A percentile compares a stretch with the other conserved stretches of the same genome.
Evolutionary conservation across 1,140 invertebrate genomes (phyloP).

Genomic region (Zaprionus ornatus): DNA sequence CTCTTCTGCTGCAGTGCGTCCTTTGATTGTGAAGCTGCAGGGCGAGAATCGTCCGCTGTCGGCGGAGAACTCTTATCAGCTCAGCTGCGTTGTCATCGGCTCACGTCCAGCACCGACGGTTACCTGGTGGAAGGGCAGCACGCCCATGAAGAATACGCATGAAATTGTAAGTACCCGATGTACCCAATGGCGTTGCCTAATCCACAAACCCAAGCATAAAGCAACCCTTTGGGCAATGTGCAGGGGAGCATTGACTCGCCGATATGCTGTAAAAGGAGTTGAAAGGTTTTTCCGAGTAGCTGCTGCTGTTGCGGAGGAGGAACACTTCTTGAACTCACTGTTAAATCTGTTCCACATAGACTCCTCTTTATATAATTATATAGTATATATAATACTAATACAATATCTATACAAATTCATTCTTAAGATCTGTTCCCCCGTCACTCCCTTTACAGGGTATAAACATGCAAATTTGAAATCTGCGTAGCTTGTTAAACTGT

Average conservation of each 20-base stretch:
- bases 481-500: conserved; percentile 60
- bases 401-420: too few species aligned
- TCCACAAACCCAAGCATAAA: background rate
- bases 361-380: too few species aligned
- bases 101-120: conserved; percentile 92
- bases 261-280: background rate
- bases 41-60: conserved; percentile 91
- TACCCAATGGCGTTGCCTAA: conserved; percentile 43
- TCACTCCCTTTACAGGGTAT: conserved; percentile 52
- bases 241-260: background rate
- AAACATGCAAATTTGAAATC: conserved; percentile 64
- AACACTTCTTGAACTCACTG: too few species aligned
- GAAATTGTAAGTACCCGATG: conserved; percentile 88
- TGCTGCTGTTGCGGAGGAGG: too few species aligned
- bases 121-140: conserved; percentile 93
- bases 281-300: too few species aligned
- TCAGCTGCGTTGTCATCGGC: conserved; percentile 92
- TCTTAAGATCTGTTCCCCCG: background rate
- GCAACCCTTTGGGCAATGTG: too few species aligned
- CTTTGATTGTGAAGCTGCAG: conserved; percentile 90
- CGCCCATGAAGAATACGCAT: conserved; percentile 88
- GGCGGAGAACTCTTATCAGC: conserved; percentile 90
- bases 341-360: too few species aligned
- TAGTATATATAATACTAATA: too few species aligned
- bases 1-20: conserved; percentile 87